phyloP scores from a whole-genome alignment of 2,888 invertebrate species.

The Drosophila fulvimacula region DNA sequence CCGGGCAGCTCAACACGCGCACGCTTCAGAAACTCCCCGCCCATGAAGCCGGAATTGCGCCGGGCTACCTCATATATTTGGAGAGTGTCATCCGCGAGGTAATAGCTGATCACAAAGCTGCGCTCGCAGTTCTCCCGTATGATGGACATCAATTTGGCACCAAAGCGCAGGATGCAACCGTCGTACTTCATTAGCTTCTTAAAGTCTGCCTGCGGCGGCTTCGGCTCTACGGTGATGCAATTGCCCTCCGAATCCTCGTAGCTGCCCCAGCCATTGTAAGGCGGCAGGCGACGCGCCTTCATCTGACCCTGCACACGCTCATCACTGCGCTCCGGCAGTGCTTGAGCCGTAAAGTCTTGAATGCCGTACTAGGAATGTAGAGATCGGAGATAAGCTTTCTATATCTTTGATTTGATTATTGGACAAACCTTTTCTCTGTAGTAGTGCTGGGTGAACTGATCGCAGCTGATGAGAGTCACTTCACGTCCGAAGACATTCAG shows the following conservation, averaged over 20 bases:
- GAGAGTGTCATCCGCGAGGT: constrained; percentile 93
- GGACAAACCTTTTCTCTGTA: constrained; percentile 89
- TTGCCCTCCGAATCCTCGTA: constrained; percentile 96
- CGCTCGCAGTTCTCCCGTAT: constrained; percentile 88
- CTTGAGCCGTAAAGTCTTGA: constrained; percentile 80
- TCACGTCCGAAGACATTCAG: constrained; percentile 93
- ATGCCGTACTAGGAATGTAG: too few relatives aligned
- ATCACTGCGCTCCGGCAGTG: constrained; percentile 70
- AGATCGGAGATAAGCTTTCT: too few relatives aligned
- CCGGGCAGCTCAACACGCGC: constrained; percentile 90
- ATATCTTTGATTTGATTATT: too few relatives aligned
- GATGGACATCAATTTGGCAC: constrained; percentile 91
- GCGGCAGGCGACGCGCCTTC: constrained; percentile 87
- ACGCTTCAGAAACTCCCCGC: constrained; percentile 89
- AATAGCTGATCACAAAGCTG: constrained; percentile 92
- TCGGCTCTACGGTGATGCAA: constrained; percentile 92
- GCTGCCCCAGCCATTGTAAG: constrained; percentile 96
- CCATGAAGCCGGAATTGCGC: constrained; percentile 89
- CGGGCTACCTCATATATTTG: constrained; percentile 91
- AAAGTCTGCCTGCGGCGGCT: constrained; percentile 91
- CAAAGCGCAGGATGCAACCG: constrained; percentile 91
- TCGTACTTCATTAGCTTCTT: constrained; percentile 93
- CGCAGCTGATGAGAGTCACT: constrained; percentile 92
- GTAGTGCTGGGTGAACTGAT: constrained; percentile 93
- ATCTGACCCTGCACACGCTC: constrained; percentile 54